Conservation (phyloP, 2,113 vertebrate species). For the Dromaius novaehollandiae region DNA sequence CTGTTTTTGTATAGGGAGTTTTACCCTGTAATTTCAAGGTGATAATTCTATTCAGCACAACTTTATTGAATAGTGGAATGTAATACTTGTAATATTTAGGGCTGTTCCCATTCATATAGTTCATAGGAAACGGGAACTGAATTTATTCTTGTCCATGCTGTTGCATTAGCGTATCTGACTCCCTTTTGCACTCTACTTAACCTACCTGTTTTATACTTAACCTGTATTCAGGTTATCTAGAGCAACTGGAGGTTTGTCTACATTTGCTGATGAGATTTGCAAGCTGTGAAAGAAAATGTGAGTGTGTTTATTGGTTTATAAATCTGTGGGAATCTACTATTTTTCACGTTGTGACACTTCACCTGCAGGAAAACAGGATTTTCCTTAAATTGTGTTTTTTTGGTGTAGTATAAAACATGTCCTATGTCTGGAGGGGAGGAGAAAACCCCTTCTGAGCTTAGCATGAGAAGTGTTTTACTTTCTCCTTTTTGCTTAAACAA, state of each 20-base stretch:
- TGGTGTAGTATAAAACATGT: background rate
- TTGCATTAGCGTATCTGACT: background rate
- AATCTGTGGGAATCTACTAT: background rate
- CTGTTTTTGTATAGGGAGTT: conserved; percentile 84
- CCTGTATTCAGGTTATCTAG: conserved; percentile 1
- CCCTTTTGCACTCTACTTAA: background rate
- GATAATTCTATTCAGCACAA: conserved; percentile 85
- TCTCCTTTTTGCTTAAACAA: background rate
- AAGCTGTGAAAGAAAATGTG: conserved; percentile 4
- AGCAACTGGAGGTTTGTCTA: background rate
- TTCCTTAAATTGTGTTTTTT: background rate
- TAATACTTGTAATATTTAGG: conserved; percentile 74
- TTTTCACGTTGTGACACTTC: conserved; percentile 56
- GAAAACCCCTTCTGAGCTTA: background rate
- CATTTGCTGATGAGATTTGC: conserved; percentile 41
- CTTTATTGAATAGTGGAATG: conserved; percentile 77
- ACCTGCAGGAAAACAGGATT: conserved; percentile 23
- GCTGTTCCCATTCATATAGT: conserved; percentile 43
- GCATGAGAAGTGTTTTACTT: background rate
- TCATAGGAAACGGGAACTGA: conserved; percentile 38
- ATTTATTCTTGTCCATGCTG: background rate
- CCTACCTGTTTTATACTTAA: conserved; percentile 2
- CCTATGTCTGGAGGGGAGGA: background rate
- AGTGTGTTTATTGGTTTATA: conserved; percentile 16
- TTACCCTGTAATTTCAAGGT: conserved; percentile 87